Conservation (phyloP, 37 sponge, comb jelly and placozoan species). For the Beroe ovata region DNA sequence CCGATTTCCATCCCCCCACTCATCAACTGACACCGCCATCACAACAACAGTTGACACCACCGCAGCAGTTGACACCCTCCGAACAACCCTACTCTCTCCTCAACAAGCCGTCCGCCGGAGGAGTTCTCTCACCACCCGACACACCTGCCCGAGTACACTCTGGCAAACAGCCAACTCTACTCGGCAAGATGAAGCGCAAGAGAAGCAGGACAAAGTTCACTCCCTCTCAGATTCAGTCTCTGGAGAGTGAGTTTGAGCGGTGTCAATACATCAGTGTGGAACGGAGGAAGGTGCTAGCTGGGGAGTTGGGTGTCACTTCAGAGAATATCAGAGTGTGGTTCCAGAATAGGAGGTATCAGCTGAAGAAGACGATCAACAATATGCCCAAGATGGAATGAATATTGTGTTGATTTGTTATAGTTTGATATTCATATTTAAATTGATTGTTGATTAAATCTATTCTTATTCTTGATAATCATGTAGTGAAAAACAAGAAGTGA, state of each 20-base stretch:
- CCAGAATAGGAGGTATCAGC: conserved; percentile 25
- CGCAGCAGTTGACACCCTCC: not conserved
- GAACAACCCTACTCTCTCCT: not conserved
- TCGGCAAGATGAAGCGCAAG: not conserved
- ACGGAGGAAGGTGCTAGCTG: not conserved
- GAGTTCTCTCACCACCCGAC: conserved; percentile 11
- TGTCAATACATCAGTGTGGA: not conserved
- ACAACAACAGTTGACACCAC: not conserved
- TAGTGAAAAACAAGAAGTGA: too few species aligned
- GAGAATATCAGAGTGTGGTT: conserved; percentile 52
- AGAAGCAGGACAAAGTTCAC: conserved; percentile 29
- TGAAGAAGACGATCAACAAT: conserved; percentile 36
- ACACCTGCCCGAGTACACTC: not conserved
- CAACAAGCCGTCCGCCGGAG: not conserved
- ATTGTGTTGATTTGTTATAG: too few species aligned
- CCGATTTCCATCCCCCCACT: not conserved
- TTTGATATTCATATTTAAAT: too few species aligned
- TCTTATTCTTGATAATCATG: too few species aligned
- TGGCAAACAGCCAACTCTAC: not conserved
- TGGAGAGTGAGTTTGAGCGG: conserved; percentile 3
- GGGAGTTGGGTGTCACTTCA: not conserved
- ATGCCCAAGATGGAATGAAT: not conserved
- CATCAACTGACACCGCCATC: not conserved
- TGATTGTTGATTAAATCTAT: too few species aligned
- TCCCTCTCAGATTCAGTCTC: not conserved